A percentile compares a stretch with the other conserved stretches of the same genome.
Conservation (phyloP, 37 sponge, comb jelly and placozoan genomes). For the Cladorhizidae sp. region DNA sequence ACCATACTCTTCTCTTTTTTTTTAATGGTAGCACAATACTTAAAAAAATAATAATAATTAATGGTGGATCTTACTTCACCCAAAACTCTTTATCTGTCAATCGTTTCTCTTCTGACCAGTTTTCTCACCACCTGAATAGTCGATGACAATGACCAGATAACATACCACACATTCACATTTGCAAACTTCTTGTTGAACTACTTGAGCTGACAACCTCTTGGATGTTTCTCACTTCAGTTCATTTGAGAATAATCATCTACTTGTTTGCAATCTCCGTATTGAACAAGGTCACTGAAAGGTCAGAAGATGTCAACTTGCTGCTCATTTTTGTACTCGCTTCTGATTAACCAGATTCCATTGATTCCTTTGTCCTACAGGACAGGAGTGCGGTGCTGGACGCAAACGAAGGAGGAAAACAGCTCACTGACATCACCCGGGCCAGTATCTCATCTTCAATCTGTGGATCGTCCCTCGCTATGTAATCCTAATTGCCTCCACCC, state of each 20-base stretch:
- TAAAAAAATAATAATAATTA: too few species aligned
- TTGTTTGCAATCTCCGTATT: slow-evolving; percentile 18
- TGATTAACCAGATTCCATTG: slow-evolving; percentile 66
- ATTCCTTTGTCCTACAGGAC: slow-evolving; percentile 43
- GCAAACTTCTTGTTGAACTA: slow-evolving; percentile 36
- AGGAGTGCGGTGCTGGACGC: slow-evolving; percentile 79
- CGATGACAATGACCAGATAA: slow-evolving; percentile 15
- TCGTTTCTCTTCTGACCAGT: slow-evolving; percentile 38
- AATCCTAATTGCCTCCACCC: slow-evolving; percentile 18
- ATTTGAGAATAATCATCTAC: slow-evolving; percentile 31
- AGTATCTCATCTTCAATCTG: slow-evolving; percentile 22
- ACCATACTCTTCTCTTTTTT: slow-evolving; percentile 76
- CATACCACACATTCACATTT: neutral
- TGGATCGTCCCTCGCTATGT: slow-evolving; percentile 60
- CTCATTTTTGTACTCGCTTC: slow-evolving; percentile 40
- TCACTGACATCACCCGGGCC: slow-evolving; percentile 4
- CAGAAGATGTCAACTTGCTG: slow-evolving; percentile 7
- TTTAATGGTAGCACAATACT: too few species aligned
- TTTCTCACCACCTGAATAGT: slow-evolving; percentile 17
- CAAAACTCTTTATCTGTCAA: slow-evolving; percentile 75
- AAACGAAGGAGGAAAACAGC: slow-evolving; percentile 8
- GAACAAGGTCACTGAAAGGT: neutral
- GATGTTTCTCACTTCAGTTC: slow-evolving; percentile 21
- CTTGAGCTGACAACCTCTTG: slow-evolving; percentile 2
- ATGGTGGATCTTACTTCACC: slow-evolving; percentile 53